A percentile compares a stretch with the other conserved stretches of the same genome.
Evolutionary conservation across 37 sponge, comb jelly and placozoan genomes (phyloP).

Genomic region (Diacarnus erythraeanus): DNA sequence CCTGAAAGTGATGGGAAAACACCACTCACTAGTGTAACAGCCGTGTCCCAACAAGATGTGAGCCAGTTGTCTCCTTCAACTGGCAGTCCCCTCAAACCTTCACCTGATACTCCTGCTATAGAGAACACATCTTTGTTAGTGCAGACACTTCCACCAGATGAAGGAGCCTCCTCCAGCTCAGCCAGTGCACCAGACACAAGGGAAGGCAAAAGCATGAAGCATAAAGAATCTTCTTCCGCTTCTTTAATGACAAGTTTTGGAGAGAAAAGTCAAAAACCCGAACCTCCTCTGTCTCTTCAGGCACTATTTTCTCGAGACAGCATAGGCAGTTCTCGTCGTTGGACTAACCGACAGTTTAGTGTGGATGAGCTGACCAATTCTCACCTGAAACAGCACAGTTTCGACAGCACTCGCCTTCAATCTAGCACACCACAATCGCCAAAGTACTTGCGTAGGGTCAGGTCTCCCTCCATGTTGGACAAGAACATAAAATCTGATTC

Average conservation of each 20-base stretch:
- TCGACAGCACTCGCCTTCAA: conserved; percentile 28
- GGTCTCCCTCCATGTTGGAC: conserved; percentile 9
- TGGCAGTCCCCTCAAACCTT: background rate
- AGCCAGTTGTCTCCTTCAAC: background rate
- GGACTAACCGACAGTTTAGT: conserved; percentile 19
- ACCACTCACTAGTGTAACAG: background rate
- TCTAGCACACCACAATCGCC: conserved; percentile 13
- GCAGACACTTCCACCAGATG: background rate
- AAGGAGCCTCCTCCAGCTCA: background rate
- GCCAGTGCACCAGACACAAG: conserved; percentile 3
- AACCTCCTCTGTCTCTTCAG: conserved; percentile 36
- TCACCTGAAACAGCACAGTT: conserved; percentile 34
- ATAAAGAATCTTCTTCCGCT: background rate
- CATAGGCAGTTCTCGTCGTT: conserved; percentile 15
- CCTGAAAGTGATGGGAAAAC: background rate
- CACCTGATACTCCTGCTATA: background rate
- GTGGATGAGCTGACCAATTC: background rate
- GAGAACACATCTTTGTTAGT: background rate
- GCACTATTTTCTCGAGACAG: conserved; percentile 29
- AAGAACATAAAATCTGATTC: background rate
- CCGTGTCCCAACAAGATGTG: background rate
- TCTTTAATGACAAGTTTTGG: background rate
- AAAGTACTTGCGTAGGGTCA: conserved; percentile 23
- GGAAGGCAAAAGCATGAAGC: background rate
- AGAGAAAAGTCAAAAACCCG: conserved; percentile 10